phyloP scores from a whole-genome alignment of 2,888 invertebrate species.

The Zaprionus obscuricornis region DNA sequence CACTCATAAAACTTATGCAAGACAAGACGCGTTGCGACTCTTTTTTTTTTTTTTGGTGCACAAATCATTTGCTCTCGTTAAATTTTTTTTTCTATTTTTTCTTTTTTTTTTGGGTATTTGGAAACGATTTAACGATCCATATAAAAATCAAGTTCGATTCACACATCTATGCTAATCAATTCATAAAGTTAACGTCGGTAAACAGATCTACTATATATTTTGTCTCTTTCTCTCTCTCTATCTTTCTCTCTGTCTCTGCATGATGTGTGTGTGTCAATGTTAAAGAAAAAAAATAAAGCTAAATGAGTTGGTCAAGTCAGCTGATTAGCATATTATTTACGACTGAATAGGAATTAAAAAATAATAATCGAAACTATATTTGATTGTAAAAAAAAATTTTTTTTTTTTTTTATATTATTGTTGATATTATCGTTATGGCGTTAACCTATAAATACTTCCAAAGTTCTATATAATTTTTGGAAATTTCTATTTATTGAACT shows the following conservation, averaged over 20 bases:
- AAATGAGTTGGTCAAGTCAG: constrained; percentile 38
- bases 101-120: constrained; percentile 19
- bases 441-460: too few relatives aligned
- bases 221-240: too few relatives aligned
- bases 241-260: too few relatives aligned
- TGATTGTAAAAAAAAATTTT: neutral
- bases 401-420: neutral
- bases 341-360: constrained; percentile 20
- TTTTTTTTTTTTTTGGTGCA: neutral
- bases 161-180: constrained; percentile 66
- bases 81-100: constrained; percentile 8
- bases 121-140: constrained; percentile 47
- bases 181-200: constrained; percentile 55
- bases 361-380: neutral
- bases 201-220: constrained; percentile 10
- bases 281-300: constrained; percentile 4
- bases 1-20: neutral
- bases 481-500: too few relatives aligned
- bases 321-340: constrained; percentile 64
- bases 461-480: too few relatives aligned
- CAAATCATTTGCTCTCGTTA: constrained; percentile 38
- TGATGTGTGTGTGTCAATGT: neutral
- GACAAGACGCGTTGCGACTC: neutral
- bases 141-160: constrained; percentile 74
- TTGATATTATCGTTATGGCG: too few relatives aligned